Base-by-base conservation (phyloP, 2,113 vertebrate genomes). In the Gymnorhina tibicen region DNA sequence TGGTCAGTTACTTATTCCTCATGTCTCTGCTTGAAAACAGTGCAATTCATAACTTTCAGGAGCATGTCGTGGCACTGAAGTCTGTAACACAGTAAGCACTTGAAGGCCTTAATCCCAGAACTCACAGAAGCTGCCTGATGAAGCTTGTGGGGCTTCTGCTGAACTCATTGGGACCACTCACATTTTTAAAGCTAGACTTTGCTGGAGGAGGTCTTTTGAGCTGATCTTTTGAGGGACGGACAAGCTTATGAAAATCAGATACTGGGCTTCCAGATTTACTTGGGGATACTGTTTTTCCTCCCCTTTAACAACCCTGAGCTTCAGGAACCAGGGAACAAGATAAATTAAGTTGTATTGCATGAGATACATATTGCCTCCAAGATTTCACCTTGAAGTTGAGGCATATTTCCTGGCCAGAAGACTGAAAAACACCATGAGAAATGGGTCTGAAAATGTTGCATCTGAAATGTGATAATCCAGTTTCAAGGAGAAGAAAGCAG, bases 401-500 rank as follows among this genome's bases (percentile, higher is more conserved):
- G 33, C 26, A 32, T 68, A 88, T 94, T 91, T 93, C 53, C 42
- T 58, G 64, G 21, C 18, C 49, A 74, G 55, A 83, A 91, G 16
- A 28, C 82, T 85, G 33, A 91, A 92, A 96, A 92, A 82, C 50
- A 37, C 42, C 2, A 0, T 47, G 30, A 94, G 39, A 95, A 95
- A 93, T 85, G 9, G 9, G 24, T 62, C 75, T 91, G 72, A 85
- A 89, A 87, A 78, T 67, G 26, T 68, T 91, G 42, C 59, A 85
- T 95, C 68, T 85, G 60, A 82, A 93, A 84, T 62, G 53, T 33
- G 58, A 84, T 93, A 81, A 93, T 78, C 28, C 47, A 18, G 42
- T 83, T 95, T 83, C 93, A 96, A 95, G 89, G 59, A 69, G 53
- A 85, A 86, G 52, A 90, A 90, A 80, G 42, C 63, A 77, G 33